Percentiles rank a stretch among this genome's conserved stretches.
Conservation (phyloP, 2,797 vertebrate species). For the Sebastes glaucus region DNA sequence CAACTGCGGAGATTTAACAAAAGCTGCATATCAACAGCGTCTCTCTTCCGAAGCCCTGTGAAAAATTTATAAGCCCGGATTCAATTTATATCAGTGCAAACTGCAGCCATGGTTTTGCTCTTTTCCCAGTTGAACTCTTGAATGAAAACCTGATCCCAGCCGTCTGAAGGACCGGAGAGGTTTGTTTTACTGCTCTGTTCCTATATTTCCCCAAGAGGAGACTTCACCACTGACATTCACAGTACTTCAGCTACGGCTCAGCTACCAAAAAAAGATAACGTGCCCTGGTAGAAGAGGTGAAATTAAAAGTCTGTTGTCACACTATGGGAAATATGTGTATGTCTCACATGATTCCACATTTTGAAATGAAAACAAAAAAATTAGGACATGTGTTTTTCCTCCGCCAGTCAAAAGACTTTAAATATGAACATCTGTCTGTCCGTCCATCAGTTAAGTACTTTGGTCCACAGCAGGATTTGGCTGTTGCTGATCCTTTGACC, state of each 20-base stretch:
- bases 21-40: slow-evolving; percentile 1
- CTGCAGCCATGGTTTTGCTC: background rate
- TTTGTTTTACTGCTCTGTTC: slow-evolving; percentile 17
- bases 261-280: background rate
- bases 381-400: background rate
- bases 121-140: slow-evolving; percentile 10
- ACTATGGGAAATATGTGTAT: background rate
- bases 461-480: background rate
- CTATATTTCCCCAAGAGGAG: background rate
- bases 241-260: background rate
- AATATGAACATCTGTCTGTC: background rate
- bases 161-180: background rate
- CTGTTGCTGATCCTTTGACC: background rate
- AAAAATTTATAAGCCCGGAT: slow-evolving; percentile 32
- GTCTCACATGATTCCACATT: background rate
- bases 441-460: background rate
- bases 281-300: background rate
- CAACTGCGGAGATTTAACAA: slow-evolving; percentile 4
- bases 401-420: background rate
- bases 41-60: slow-evolving; percentile 12
- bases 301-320: background rate
- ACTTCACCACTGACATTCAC: background rate
- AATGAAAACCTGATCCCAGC: slow-evolving; percentile 2
- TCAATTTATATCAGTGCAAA: slow-evolving; percentile 21
- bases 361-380: background rate